These are phyloP conservation scores for Sesamia nonagrioides DNA, from an alignment of 1,140 invertebrate species.

Conservation along the genomic window DNA sequence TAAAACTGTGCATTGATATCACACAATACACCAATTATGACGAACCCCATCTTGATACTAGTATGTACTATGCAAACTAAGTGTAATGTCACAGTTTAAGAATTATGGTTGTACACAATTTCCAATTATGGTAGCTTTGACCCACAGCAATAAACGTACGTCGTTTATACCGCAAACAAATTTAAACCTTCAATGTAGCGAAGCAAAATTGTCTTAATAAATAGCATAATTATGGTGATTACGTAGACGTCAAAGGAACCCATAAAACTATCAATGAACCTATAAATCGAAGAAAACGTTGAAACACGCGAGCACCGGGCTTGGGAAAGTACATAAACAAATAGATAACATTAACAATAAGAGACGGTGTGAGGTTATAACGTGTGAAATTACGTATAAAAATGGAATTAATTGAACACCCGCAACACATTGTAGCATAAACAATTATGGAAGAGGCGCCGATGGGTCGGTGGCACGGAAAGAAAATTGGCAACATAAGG, in stretches of 20 bases:
- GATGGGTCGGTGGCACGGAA: constrained; percentile 77
- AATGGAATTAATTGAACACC: constrained; percentile 69
- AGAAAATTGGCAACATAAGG: constrained; percentile 72
- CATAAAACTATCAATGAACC: constrained; percentile 75
- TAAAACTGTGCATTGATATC: constrained; percentile 35
- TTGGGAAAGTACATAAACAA: constrained; percentile 73
- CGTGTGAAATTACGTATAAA: constrained; percentile 74
- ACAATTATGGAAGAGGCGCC: constrained; percentile 72
- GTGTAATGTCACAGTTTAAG: constrained; percentile 29
- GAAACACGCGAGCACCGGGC: constrained; percentile 67
- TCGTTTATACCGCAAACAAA: constrained; percentile 49
- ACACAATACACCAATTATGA: constrained; percentile 31
- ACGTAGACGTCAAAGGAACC: constrained; percentile 67
- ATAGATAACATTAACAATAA: constrained; percentile 70
- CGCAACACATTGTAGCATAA: constrained; percentile 60
- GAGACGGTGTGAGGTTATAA: constrained; percentile 60
- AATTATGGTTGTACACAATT: constrained; percentile 46
- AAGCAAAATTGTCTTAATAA: constrained; percentile 67
- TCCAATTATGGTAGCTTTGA: constrained; percentile 51
- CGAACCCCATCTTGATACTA: constrained; percentile 36
- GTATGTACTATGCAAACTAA: constrained; percentile 30
- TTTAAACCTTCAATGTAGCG: constrained; percentile 52
- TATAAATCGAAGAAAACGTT: constrained; percentile 75
- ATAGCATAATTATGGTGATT: constrained; percentile 69
- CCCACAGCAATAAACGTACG: constrained; percentile 43